Conservation (phyloP, 2,888 invertebrate genomes). For the Cantharis nigra region DNA sequence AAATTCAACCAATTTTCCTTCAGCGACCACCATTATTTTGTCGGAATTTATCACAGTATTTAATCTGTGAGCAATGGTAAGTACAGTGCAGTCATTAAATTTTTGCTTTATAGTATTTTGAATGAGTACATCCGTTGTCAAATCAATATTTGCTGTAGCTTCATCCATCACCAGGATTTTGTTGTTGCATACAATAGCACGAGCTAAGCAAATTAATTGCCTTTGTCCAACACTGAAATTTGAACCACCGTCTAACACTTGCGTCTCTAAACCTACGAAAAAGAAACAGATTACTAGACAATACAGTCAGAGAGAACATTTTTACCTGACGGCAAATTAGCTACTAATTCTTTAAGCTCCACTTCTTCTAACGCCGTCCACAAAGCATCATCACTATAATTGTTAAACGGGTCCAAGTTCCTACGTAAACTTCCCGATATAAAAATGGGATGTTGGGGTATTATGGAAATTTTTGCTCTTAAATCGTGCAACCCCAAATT, state of each 20-base stretch:
- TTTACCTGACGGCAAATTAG: too few species aligned
- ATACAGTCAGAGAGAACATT: too few species aligned
- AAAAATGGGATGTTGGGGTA: too few species aligned
- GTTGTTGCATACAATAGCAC: conserved; percentile 60
- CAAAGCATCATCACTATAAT: too few species aligned
- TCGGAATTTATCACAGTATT: conserved; percentile 88
- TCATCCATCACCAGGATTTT: conserved; percentile 59
- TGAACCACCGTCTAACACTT: conserved; percentile 68
- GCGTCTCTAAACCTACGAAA: conserved; percentile 64
- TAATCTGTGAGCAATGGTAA: conserved; percentile 82
- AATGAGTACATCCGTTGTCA: conserved; percentile 74
- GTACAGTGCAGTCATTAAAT: conserved; percentile 76
- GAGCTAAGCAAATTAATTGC: conserved; percentile 70
- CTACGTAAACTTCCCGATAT: too few species aligned
- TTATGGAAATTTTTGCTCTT: too few species aligned
- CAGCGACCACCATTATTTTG: conserved; percentile 67
- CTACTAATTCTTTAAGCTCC: too few species aligned
- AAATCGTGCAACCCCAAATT: too few species aligned
- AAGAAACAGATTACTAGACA: too few species aligned
- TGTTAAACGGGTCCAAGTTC: too few species aligned
- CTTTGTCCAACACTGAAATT: conserved; percentile 57
- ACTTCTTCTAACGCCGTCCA: too few species aligned
- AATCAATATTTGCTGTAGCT: conserved; percentile 80
- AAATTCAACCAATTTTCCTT: conserved; percentile 59
- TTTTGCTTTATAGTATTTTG: conserved; percentile 76